Evolutionary conservation across 2,888 invertebrate species (phyloP).

Genomic region (Ischnus inquisitorius): DNA sequence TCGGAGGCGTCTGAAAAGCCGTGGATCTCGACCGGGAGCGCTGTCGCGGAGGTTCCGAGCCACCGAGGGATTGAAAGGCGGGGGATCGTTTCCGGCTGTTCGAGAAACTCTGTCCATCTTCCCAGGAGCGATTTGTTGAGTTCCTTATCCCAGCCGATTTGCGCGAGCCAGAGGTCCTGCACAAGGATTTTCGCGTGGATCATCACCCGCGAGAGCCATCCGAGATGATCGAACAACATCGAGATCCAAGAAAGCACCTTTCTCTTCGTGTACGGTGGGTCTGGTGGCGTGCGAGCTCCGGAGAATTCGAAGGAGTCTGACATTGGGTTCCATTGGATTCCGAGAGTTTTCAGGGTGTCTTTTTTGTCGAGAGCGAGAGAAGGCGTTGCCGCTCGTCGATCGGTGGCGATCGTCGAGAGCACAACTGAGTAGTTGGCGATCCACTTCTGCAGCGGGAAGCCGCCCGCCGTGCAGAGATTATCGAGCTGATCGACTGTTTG

Average conservation of each 20-base stretch:
- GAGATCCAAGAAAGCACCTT: conserved; percentile 49
- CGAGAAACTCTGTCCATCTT: conserved; percentile 29
- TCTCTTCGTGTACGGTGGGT: conserved; percentile 24
- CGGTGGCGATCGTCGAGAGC: not conserved
- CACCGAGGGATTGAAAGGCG: conserved; percentile 45
- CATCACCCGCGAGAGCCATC: conserved; percentile 49
- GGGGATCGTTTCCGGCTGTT: conserved; percentile 12
- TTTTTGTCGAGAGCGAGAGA: not conserved
- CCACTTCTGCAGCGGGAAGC: conserved; percentile 56
- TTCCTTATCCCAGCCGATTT: conserved; percentile 54
- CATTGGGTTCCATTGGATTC: conserved; percentile 44
- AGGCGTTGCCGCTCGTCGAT: not conserved
- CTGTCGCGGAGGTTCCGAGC: conserved; percentile 19
- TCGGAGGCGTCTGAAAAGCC: conserved; percentile 63
- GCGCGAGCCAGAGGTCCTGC: conserved; percentile 59
- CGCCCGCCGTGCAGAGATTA: conserved; percentile 53
- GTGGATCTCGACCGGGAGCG: conserved; percentile 33
- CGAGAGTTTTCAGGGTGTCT: conserved; percentile 10
- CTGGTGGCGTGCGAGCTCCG: not conserved
- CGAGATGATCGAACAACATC: conserved; percentile 62
- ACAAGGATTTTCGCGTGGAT: conserved; percentile 58
- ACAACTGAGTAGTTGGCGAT: conserved; percentile 1
- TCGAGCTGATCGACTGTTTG: conserved; percentile 25
- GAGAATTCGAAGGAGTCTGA: conserved; percentile 19
- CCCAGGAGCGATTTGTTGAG: conserved; percentile 5